Conservation (phyloP, 2,797 vertebrate species). For the Heliangelus exortis region DNA sequence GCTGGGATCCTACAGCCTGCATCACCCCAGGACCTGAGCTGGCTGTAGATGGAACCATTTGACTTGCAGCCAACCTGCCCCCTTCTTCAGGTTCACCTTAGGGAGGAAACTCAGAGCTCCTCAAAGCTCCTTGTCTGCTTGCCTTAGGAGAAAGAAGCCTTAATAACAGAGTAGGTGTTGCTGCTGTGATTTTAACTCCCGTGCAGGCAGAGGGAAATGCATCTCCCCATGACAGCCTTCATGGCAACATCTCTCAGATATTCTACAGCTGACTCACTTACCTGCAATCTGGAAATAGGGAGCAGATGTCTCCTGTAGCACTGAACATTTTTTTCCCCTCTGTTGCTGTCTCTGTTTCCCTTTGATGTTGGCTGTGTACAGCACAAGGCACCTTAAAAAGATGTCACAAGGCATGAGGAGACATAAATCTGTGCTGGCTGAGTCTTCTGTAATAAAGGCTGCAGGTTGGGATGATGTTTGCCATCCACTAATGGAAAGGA, state of each 20-base stretch:
- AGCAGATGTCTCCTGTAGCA: not conserved
- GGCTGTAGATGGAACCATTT: not conserved
- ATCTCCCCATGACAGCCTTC: not conserved
- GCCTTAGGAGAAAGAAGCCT: not conserved
- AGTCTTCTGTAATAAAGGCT: not conserved
- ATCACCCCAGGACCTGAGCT: not conserved
- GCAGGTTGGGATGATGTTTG: not conserved
- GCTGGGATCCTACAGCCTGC: not conserved
- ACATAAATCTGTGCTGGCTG: not conserved
- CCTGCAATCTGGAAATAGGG: not conserved
- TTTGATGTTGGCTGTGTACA: not conserved
- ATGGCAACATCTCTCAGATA: not conserved
- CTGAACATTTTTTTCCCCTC: not conserved
- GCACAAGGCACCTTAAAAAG: not conserved
- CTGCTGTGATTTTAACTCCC: not conserved
- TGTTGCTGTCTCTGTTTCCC: not conserved
- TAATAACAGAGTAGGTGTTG: not conserved
- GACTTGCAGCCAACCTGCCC: fast-evolving
- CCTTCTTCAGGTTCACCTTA: not conserved
- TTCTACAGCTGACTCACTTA: not conserved
- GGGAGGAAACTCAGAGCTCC: not conserved
- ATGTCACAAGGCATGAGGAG: not conserved
- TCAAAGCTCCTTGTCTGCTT: not conserved
- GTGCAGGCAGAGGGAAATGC: not conserved
- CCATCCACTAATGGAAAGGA: not conserved